A percentile compares a stretch with the other conserved stretches of the same genome.
These are phyloP conservation scores for Gobionotothen gibberifrons DNA, from an alignment of 2,797 vertebrate genomes.

Conservation along the genomic window DNA sequence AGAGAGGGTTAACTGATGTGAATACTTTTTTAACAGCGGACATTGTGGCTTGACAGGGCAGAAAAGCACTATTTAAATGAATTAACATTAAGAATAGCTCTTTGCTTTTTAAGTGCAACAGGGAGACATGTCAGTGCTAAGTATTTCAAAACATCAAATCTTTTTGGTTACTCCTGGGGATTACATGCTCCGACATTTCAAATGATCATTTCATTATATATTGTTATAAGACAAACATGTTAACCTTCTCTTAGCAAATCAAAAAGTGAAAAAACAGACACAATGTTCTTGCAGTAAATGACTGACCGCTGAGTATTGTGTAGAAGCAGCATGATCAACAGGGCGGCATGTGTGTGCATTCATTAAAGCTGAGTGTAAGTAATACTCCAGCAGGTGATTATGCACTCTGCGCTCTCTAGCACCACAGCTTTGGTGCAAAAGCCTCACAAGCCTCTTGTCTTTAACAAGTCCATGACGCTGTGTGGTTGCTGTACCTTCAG, in stretches of 20 bases:
- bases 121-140: not conserved
- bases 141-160: not conserved
- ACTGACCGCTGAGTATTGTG: conserved; percentile 16
- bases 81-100: not conserved
- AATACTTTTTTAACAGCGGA: not conserved
- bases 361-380: conserved; percentile 37
- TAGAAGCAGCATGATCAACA: conserved; percentile 33
- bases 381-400: conserved; percentile 45
- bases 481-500: conserved; percentile 86
- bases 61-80: conserved; percentile 1
- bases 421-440: conserved; percentile 32
- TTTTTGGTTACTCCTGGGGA: not conserved
- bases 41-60: not conserved
- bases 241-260: not conserved
- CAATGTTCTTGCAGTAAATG: conserved; percentile 13
- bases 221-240: not conserved
- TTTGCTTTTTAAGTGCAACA: not conserved
- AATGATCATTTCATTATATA: not conserved
- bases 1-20: not conserved
- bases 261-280: not conserved
- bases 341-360: conserved; percentile 27
- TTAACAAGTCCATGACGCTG: conserved; percentile 10
- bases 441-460: conserved; percentile 50
- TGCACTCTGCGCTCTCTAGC: conserved; percentile 30
- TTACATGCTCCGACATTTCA: not conserved